Evolutionary conservation across 2,888 invertebrate genomes (phyloP).

Genomic region (Nymphalis c-album): DNA sequence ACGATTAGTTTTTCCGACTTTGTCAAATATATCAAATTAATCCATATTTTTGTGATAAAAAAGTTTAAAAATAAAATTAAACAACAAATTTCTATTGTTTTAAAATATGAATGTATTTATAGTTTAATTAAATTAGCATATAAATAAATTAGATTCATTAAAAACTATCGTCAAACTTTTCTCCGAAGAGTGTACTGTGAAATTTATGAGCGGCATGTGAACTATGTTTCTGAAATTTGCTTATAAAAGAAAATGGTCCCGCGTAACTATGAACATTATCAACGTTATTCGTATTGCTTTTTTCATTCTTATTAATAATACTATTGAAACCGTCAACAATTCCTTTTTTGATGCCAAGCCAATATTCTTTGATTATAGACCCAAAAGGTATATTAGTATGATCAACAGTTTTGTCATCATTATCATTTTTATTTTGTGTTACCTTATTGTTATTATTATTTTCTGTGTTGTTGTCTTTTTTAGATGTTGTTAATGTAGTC

Average conservation of each 20-base stretch:
- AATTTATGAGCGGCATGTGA: slow-evolving; percentile 33
- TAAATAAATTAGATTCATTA: slow-evolving; percentile 5
- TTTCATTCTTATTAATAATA: slow-evolving; percentile 46
- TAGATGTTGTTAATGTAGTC: slow-evolving; percentile 27
- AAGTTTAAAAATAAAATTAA: too few species aligned
- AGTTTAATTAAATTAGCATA: neutral
- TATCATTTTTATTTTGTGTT: slow-evolving; percentile 45
- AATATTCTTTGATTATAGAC: slow-evolving; percentile 48
- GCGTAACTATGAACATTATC: slow-evolving; percentile 34
- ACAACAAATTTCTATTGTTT: too few species aligned
- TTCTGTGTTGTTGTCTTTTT: slow-evolving; percentile 16
- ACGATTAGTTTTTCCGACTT: too few species aligned
- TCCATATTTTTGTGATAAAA: too few species aligned
- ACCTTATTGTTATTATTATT: slow-evolving; percentile 34
- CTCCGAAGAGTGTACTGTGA: slow-evolving; percentile 36
- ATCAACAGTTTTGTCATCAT: slow-evolving; percentile 43
- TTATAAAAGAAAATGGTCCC: slow-evolving; percentile 39
- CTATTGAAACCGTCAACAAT: slow-evolving; percentile 50
- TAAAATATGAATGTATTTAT: neutral
- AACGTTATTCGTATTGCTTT: slow-evolving; percentile 13
- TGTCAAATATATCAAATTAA: too few species aligned
- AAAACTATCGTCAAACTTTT: slow-evolving; percentile 20
- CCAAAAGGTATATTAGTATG: slow-evolving; percentile 39
- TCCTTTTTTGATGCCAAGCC: slow-evolving; percentile 48
- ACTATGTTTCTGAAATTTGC: slow-evolving; percentile 40